Base-by-base conservation (phyloP, 1,140 invertebrate species). In the Thaumetopoea pityocampa region DNA sequence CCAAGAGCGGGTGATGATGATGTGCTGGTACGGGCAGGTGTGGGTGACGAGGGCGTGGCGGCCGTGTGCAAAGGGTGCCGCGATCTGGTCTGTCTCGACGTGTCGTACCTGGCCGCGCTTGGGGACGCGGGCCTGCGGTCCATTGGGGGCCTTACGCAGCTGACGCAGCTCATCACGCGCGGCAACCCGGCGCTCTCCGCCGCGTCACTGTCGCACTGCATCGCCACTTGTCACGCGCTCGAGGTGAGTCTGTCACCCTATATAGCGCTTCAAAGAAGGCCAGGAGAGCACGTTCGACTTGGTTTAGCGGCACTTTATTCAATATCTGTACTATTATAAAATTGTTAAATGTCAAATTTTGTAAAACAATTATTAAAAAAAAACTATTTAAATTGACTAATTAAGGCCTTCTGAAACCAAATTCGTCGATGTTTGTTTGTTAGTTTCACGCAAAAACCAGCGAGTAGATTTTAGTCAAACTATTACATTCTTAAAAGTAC, bases 51-150 rank as follows among this genome's bases (percentile, higher is more conserved):
- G 7, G 68, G 68, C 22, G 5, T 80, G 6, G 6, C 15, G 10
- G 61, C 65, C 3, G 32, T 76, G 30, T 69, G 69, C 46, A 22
- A 20, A 1, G 28, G 33, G 0, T 80, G 76, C 48, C 2, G 32
- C 3, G 5, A 6, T 18, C 59, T 77, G 33, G 8, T 10, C 4
- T 22, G 11, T 4, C 48, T 80, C 1, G 70, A 80, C 51, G 55
- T 72, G 48, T 76, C 70, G 36, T 74, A 80, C 57, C 57, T 80
- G 10, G 63, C 48, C 9, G 51, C 18, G 47, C 40, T 77, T 5
- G 50, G 24, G 1, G 68, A 67, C 58, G 38, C 40, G 0, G 76
- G 76, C 5, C 30, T 60, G 12, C 30, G 37, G 1, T 51, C 47
- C 3, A 49, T 37, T 4, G 47, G 46, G 4, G 29, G 27, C 1